Evolutionary conservation across 2,797 vertebrate species (phyloP).

Genomic region (Acridotheres tristis): DNA sequence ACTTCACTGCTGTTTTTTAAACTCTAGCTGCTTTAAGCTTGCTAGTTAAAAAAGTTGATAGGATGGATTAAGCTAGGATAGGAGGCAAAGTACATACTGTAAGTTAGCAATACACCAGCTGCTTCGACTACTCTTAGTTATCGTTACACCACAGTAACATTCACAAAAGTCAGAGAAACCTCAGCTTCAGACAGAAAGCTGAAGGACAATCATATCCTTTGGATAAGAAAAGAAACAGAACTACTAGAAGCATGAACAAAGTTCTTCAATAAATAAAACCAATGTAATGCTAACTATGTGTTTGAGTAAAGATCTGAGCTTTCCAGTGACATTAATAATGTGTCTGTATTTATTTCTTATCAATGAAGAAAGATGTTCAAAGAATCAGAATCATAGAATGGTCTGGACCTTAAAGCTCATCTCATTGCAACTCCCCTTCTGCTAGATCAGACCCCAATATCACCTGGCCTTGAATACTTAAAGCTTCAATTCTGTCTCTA

Average conservation of each 20-base stretch:
- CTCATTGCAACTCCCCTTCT: neutral
- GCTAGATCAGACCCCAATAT: accelerated
- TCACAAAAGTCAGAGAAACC: neutral
- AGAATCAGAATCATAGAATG: neutral
- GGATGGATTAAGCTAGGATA: neutral
- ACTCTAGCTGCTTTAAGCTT: neutral
- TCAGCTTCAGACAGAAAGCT: neutral
- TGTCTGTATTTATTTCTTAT: neutral
- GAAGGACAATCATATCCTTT: neutral
- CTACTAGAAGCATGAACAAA: neutral
- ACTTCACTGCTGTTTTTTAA: neutral
- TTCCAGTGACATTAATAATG: neutral
- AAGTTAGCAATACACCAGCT: neutral
- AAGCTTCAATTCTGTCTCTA: neutral
- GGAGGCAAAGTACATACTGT: neutral
- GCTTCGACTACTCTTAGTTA: neutral
- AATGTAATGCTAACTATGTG: neutral
- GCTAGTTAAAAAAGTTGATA: neutral
- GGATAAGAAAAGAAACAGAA: neutral
- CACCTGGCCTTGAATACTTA: neutral
- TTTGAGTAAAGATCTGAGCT: neutral
- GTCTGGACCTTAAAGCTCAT: neutral
- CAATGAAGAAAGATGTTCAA: neutral
- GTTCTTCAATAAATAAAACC: neutral
- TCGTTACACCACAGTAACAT: accelerated